Percentiles rank a stretch among this genome's conserved stretches.
Conservation (phyloP, 2,888 invertebrate species). For the Uloborus plumipes region DNA sequence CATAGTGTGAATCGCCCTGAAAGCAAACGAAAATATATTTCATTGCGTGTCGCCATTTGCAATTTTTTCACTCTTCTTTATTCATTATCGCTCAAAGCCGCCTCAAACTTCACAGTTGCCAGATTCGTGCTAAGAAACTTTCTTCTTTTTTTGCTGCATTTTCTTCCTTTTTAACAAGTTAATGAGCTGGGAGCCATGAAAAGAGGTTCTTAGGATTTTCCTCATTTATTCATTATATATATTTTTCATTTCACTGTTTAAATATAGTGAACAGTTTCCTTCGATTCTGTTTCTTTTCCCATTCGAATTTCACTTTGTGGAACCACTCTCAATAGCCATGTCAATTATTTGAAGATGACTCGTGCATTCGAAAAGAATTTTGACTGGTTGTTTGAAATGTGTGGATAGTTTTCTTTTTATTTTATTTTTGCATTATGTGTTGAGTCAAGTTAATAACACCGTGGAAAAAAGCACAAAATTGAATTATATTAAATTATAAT, state of each 20-base stretch:
- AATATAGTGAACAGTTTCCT: conserved; percentile 24
- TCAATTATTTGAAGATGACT: too few relatives aligned
- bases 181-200: conserved; percentile 30
- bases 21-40: conserved; percentile 32
- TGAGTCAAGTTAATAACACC: too few relatives aligned
- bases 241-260: conserved; percentile 20
- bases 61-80: conserved; percentile 11
- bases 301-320: too few relatives aligned
- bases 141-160: conserved; percentile 4
- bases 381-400: too few relatives aligned
- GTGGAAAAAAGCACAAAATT: too few relatives aligned
- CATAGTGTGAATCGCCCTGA: conserved; percentile 6
- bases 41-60: conserved; percentile 15
- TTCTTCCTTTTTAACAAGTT: conserved; percentile 22
- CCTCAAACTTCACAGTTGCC: conserved; percentile 30
- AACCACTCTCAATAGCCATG: too few relatives aligned
- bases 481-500: too few relatives aligned
- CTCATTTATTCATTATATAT: conserved; percentile 2
- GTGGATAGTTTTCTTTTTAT: too few relatives aligned
- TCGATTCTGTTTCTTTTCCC: conserved; percentile 16
- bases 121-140: conserved; percentile 16
- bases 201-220: conserved; percentile 18
- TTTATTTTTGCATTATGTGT: too few relatives aligned
- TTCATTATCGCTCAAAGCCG: conserved; percentile 46
- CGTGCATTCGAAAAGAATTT: too few relatives aligned